Evolutionary conservation across 2,888 invertebrate genomes (phyloP), one percentile per base, ranked within the genome.

Genomic region (Beris morrisii): DNA sequence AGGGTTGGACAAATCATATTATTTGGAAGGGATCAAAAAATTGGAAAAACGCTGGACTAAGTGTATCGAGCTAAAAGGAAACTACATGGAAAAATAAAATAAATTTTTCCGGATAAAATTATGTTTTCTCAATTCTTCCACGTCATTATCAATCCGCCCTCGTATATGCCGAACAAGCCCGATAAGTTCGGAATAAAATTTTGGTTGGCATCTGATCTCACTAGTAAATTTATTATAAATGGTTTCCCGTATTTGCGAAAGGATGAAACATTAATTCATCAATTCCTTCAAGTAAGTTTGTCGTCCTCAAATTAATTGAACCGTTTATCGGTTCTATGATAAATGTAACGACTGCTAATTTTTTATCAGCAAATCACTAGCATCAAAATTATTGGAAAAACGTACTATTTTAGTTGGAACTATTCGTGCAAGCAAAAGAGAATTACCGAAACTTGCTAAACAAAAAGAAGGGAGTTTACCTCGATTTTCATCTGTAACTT

Each of bases 181-280:
- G 70, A 73, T 57, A 74, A 74, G 67, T 75, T 68, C 45, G 68
- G 68, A 7, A 66, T 68, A 13, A 58, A 69, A 56, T 69, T 74
- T 65, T 75, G 73, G 73, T 64, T 76, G 12, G 71, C 73, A 54
- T 70, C 68, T 30, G 73, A 74, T 64, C 70, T 72, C 9, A 57
- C 61, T 30, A 71, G 64, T 44, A 73, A 73, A 53, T 73, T 70
- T 64, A 54, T 73, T 50, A 32, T 73, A 54, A 74, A 74, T 71
- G 71, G 69, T 7, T 73, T 74, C 70, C 71, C 72, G 32, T 73
- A 72, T 28, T 70, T 73, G 54, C 70, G 69, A 54, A 71, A 72
- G 63, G 71, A 73, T 67, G 71, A 72, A 64, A 48, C 31, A n/a
- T n/a, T n/a, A n/a, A n/a, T n/a, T n/a, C 44, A 66, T 67, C 38